Base-by-base conservation (phyloP, 2,888 invertebrate species). In the Lydus trimaculatus region DNA sequence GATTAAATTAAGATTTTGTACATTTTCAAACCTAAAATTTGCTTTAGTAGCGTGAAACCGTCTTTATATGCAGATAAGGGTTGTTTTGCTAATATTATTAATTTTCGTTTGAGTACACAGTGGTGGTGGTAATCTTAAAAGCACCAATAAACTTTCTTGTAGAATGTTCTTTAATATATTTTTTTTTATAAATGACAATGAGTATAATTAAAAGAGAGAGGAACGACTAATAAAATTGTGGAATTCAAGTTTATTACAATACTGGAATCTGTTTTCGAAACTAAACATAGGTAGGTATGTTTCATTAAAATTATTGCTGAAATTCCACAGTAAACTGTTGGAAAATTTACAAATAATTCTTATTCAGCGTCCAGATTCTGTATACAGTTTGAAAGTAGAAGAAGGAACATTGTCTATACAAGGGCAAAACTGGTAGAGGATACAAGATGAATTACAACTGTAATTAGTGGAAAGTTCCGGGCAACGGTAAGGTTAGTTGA, bases 381-480 rank as follows among this genome's bases (percentile, higher is more conserved):
- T 56, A 25, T 25, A 15, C 13, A 33, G 7, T 17, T 43, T 43
- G 7, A 43, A 39, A 39, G 4, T 17, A 36, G 13, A 33, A 7
- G 33, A 11, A 7, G 7, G 9, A 11, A 1, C 11, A 11, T 33
- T 33, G 8, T 33, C 7, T n/a, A n/a, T n/a, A n/a, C n/a, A n/a
- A n/a, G n/a, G n/a, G 33, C 13, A 36, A 11, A 11, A 13, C 1
- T 36, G 5, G 60, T 17, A 36, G 60, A 33, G 66, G 43, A 67
- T 76, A 73, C 75, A 72, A 78, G 79, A 78, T 80, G 78, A 80
- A 79, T 80, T 79, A 79, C 79, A 77, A 75, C 74, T 72, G 79
- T 78, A 81, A 81, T 81, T 81, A 80, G 79, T 76, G 76, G 75
- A 77, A 79, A 79, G 77, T 79, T 78, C 73, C 69, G 74, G 75